Evolutionary conservation across 2,113 vertebrate genomes (phyloP).

Genomic region (Picathartes gymnocephalus): DNA sequence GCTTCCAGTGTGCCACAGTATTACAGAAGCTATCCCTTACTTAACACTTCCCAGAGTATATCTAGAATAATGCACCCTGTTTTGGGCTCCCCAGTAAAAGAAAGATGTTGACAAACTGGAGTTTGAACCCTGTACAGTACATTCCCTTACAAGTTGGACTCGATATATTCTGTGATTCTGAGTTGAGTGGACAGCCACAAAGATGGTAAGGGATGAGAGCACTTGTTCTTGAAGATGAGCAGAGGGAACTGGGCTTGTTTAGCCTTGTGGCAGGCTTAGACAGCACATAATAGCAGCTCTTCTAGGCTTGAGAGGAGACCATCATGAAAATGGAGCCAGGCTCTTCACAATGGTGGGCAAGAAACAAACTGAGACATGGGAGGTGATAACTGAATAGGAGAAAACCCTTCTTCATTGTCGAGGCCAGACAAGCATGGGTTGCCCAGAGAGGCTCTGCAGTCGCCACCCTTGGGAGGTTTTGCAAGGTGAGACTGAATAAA

Average conservation of each 20-base stretch:
- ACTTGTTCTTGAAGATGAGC: background rate
- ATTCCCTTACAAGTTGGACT: background rate
- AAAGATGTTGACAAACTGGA: background rate
- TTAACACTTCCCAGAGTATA: background rate
- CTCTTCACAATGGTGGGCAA: background rate
- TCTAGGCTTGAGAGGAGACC: background rate
- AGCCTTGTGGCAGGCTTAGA: background rate
- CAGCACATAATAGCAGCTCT: background rate
- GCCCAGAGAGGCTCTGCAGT: background rate
- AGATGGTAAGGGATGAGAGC: background rate
- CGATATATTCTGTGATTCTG: background rate
- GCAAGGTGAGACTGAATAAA: background rate
- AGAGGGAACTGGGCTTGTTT: background rate
- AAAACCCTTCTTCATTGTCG: background rate
- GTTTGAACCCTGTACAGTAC: background rate
- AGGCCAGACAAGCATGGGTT: background rate
- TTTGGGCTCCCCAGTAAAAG: background rate
- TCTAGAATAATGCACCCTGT: fast-evolving
- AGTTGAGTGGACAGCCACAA: background rate
- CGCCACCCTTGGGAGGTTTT: background rate
- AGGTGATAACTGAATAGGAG: background rate
- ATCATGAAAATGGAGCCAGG: background rate
- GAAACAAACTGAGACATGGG: background rate
- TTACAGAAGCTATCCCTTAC: background rate
- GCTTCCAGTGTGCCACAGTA: background rate